Evolutionary conservation across 2,113 vertebrate species (phyloP), one percentile per base, ranked within the genome.

Genomic region (Trochalopteron elliotii): DNA sequence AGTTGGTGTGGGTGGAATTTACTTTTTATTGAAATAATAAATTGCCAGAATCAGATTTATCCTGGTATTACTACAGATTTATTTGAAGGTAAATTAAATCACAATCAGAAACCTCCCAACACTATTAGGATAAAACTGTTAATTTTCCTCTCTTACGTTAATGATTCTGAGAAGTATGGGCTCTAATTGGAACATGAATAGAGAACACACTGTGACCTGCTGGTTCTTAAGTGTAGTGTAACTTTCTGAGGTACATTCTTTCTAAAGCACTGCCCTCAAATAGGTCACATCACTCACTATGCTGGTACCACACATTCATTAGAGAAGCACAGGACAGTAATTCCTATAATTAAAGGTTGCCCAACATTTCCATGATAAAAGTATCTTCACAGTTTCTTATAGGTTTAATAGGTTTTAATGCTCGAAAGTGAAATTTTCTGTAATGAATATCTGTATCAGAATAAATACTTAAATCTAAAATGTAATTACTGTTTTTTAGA

Each of bases 131-230:
- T 71, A 78, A 94, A 83, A 60, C 60, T 83, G 27, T 55, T 88
- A 55, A 72, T 74, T 83, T 86, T 69, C 63, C 61, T 71, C 55
- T 70, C 50, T 91, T 45, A 35, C 7, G 23, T 55, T 94, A 94
- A 92, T 28, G 68, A 88, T 90, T 65, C 76, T n/a, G 70, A 63
- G 79, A 93, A 83, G 50, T 53, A 53, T 50, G 64, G 72, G 56
- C 80, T 94, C 88, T 93, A 96, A 96, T 93, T 92, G 96, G 94
- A 94, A 81, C 79, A 45, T 78, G 71, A 89, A 90, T 71, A 96
- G 88, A 67, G 88, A 94, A 81, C 85, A 86, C 68, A 71, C 30
- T 67, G 85, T 93, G 94, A 96, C 92, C 88, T 92, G 79, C 68
- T 87, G 86, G 56, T 49, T 83, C 80, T 86, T 80, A 69, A 90